These are phyloP conservation scores for Philypnodon macrostomus DNA, from an alignment of 2,797 vertebrate species.

Conservation along the genomic window DNA sequence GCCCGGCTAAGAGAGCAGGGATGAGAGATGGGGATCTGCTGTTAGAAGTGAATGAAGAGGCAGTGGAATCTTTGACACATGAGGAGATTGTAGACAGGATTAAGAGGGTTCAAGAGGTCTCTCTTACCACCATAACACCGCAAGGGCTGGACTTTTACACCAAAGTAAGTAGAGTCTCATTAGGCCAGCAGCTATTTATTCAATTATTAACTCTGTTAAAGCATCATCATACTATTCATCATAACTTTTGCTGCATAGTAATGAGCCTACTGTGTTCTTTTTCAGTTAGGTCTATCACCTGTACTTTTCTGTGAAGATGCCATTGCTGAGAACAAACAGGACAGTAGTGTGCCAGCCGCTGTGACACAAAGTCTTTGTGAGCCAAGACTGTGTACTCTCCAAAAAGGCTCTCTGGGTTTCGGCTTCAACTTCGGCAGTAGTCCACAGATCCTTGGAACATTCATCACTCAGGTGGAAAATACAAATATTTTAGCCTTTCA, in stretches of 20 bases:
- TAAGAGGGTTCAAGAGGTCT: constrained; percentile 72
- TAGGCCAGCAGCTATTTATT: no score
- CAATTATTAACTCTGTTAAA: no score
- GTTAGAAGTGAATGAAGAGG: constrained; percentile 87
- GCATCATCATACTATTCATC: no score
- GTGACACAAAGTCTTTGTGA: constrained; percentile 1
- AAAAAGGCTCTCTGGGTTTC: constrained; percentile 60
- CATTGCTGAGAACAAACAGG: constrained; percentile 19
- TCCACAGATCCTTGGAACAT: constrained; percentile 58
- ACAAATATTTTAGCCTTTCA: no score
- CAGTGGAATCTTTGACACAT: constrained; percentile 80
- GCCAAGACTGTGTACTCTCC: constrained; percentile 51
- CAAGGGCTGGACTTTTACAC: constrained; percentile 83
- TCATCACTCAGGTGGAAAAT: constrained; percentile 74
- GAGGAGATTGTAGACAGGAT: constrained; percentile 83
- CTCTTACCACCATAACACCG: constrained; percentile 79
- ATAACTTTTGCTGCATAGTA: no score
- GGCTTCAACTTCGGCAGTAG: constrained; percentile 65
- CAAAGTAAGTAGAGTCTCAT: no score
- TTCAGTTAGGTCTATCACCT: constrained; percentile 74
- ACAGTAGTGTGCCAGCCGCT: constrained; percentile 12
- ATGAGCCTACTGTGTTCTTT: no score
- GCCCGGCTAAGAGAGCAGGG: constrained; percentile 84
- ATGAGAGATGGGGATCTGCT: constrained; percentile 88
- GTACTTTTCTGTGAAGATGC: constrained; percentile 71